phyloP scores from a whole-genome alignment of 1,140 invertebrate genomes.

The Eufriesea mexicana region DNA sequence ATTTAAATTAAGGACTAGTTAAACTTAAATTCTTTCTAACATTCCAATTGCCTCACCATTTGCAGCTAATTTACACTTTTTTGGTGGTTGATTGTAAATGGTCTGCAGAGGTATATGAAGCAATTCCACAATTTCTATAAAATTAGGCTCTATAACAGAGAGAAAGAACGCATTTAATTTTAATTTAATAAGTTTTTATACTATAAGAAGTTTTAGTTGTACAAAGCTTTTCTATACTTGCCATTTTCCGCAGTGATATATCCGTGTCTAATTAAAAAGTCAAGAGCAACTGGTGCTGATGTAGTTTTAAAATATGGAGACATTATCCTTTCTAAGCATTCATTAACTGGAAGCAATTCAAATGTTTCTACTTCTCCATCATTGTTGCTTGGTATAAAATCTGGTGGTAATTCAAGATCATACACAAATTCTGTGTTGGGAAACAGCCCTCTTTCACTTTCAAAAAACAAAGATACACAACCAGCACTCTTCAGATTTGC shows the following conservation, averaged over 20 bases:
- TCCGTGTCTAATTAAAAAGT: conserved; percentile 95
- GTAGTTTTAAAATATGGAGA: conserved; percentile 95
- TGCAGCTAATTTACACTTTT: conserved; percentile 79
- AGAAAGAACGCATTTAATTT: background rate
- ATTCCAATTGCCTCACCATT: conserved; percentile 78
- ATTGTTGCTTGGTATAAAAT: conserved; percentile 94
- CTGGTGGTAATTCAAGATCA: conserved; percentile 94
- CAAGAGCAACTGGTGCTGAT: conserved; percentile 93
- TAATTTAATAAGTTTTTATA: too few relatives aligned
- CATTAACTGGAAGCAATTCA: conserved; percentile 90
- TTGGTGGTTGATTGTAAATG: conserved; percentile 84
- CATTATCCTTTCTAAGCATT: conserved; percentile 90
- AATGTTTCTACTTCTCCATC: conserved; percentile 97
- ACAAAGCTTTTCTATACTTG: conserved; percentile 76
- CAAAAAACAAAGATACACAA: conserved; percentile 95
- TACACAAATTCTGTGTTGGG: conserved; percentile 98
- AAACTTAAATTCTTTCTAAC: conserved; percentile 68
- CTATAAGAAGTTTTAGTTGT: too few relatives aligned
- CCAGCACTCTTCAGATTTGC: conserved; percentile 90
- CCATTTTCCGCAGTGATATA: conserved; percentile 94
- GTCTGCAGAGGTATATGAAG: conserved; percentile 93
- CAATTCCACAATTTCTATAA: conserved; percentile 91
- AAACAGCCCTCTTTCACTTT: conserved; percentile 95
- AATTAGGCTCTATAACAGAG: conserved; percentile 88
- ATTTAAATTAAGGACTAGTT: conserved; percentile 69